These are phyloP conservation scores for Numenius arquata DNA, from an alignment of 2,113 vertebrate genomes.

Conservation along the genomic window DNA sequence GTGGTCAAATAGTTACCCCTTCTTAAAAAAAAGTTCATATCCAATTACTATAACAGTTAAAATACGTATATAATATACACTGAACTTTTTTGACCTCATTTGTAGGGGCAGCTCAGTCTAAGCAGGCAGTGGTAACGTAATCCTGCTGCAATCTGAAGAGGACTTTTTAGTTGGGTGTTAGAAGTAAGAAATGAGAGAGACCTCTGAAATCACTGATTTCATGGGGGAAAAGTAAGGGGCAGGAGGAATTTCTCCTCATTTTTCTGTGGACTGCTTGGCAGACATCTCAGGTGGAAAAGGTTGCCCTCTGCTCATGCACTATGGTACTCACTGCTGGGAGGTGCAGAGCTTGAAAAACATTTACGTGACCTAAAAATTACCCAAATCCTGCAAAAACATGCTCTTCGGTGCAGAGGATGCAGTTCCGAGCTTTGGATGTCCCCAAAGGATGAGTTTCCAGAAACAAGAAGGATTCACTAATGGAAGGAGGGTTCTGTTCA, in stretches of 20 bases:
- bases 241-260: neutral
- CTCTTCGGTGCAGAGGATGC: neutral
- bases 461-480: neutral
- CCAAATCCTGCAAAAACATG: neutral
- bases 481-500: neutral
- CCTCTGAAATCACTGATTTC: neutral
- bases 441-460: neutral
- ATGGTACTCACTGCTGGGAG: neutral
- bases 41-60: neutral
- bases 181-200: neutral
- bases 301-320: no score
- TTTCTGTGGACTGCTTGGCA: neutral
- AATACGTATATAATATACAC: accelerated
- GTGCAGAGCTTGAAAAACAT: neutral
- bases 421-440: neutral
- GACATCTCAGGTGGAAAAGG: no score
- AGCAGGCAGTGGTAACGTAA: neutral
- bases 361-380: neutral
- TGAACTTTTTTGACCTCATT: neutral
- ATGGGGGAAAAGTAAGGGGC: neutral
- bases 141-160: neutral
- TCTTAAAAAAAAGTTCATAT: neutral
- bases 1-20: neutral
- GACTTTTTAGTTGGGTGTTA: neutral
- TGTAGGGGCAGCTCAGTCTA: neutral